Evolutionary conservation across 1,140 invertebrate genomes (phyloP).

Genomic region (Lepeophtheirus salmonis): DNA sequence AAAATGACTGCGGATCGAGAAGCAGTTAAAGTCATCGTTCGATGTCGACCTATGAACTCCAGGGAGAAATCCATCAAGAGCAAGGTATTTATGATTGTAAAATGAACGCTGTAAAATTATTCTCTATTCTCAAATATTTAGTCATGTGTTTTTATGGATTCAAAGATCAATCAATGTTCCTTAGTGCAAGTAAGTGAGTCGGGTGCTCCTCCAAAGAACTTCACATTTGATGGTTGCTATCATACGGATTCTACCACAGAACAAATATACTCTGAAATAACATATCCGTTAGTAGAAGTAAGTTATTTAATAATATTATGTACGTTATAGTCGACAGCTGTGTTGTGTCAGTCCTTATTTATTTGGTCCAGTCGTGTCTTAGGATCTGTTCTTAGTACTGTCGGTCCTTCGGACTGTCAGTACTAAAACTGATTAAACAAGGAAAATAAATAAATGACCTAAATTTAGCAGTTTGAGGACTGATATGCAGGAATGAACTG

Average conservation of each 20-base stretch:
- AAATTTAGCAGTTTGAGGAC: no score
- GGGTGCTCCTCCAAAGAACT: slow-evolving; percentile 43
- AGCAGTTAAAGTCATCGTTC: slow-evolving; percentile 69
- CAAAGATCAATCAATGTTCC: slow-evolving; percentile 33
- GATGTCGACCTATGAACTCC: slow-evolving; percentile 71
- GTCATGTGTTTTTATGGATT: slow-evolving; percentile 51
- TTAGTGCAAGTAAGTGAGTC: slow-evolving; percentile 38
- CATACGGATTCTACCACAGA: slow-evolving; percentile 40
- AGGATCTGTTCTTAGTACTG: no score
- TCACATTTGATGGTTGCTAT: slow-evolving; percentile 53
- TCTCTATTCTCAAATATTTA: slow-evolving; percentile 30
- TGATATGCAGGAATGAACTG: no score
- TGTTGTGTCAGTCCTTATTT: no score
- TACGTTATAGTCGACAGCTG: no score
- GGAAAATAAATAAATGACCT: no score
- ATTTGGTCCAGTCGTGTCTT: no score
- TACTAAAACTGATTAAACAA: no score
- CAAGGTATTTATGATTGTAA: slow-evolving; percentile 33
- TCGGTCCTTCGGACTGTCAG: no score
- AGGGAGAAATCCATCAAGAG: slow-evolving; percentile 49
- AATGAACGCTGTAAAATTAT: background rate
- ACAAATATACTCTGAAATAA: slow-evolving; percentile 45
- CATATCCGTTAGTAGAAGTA: slow-evolving; percentile 46
- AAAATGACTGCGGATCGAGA: no score
- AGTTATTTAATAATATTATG: no score